Conservation (phyloP, 1,140 invertebrate species). For the Ceratitis capitata region DNA sequence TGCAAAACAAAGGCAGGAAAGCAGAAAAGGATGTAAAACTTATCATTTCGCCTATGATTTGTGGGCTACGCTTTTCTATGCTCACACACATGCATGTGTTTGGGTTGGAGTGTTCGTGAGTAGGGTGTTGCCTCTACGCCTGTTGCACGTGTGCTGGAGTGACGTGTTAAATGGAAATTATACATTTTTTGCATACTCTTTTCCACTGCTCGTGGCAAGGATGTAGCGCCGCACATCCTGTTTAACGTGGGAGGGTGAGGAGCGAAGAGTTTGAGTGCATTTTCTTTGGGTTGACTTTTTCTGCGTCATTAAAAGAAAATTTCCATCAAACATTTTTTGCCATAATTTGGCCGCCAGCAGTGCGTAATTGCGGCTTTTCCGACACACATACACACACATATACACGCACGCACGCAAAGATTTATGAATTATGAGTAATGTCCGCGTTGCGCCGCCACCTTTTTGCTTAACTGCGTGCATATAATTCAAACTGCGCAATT, state of each 20-base stretch:
- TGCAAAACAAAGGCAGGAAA: not conserved
- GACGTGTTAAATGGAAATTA: conserved; percentile 25
- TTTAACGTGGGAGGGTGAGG: too few relatives aligned
- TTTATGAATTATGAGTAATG: too few relatives aligned
- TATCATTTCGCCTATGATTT: conserved; percentile 2
- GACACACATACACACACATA: not conserved
- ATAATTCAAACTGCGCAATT: not conserved
- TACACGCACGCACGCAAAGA: not conserved
- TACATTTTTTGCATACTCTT: not conserved
- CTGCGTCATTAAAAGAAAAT: conserved; percentile 3
- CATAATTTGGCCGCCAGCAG: conserved; percentile 4
- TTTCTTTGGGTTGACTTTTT: not conserved
- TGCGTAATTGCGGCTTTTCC: not conserved
- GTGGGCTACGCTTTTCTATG: not conserved
- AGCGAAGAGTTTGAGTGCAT: not conserved
- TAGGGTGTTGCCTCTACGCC: too few relatives aligned
- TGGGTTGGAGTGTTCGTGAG: too few relatives aligned
- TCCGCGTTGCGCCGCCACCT: not conserved
- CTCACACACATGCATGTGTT: not conserved
- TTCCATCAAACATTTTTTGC: not conserved
- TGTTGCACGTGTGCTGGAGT: too few relatives aligned
- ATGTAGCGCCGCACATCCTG: not conserved
- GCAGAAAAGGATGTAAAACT: not conserved
- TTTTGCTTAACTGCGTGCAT: not conserved
- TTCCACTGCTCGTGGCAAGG: not conserved